These are phyloP conservation scores for Rhagophthalmus giganteus DNA, from an alignment of 2,888 invertebrate species.

Conservation along the genomic window DNA sequence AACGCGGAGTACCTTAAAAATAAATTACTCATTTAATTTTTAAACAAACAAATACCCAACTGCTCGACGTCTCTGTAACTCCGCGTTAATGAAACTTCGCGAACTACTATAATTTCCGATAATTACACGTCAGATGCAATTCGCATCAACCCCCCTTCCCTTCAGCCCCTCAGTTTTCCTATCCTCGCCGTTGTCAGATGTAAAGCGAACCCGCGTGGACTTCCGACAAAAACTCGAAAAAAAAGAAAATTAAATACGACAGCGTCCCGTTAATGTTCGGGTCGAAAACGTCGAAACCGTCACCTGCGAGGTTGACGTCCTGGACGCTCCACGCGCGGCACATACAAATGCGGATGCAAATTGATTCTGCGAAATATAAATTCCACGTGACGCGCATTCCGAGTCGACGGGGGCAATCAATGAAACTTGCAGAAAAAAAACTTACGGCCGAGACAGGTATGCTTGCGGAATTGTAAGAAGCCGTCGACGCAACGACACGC, in stretches of 20 bases:
- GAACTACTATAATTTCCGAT: too few relatives aligned
- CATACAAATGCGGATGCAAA: constrained; percentile 12
- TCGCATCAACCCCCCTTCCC: too few relatives aligned
- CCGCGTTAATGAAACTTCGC: too few relatives aligned
- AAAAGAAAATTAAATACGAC: background rate
- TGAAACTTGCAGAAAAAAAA: constrained; percentile 43
- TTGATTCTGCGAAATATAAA: constrained; percentile 5
- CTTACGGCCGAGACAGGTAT: constrained; percentile 91
- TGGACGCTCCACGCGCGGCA: constrained; percentile 4
- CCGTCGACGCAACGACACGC: constrained; percentile 83
- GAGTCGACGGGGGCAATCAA: constrained; percentile 8
- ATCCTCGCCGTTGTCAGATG: too few relatives aligned
- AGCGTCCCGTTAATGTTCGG: background rate
- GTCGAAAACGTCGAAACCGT: background rate
- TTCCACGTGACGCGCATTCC: constrained; percentile 15
- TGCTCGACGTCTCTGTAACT: too few relatives aligned
- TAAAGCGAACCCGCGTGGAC: too few relatives aligned
- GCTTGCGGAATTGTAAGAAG: constrained; percentile 83
- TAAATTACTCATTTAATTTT: too few relatives aligned
- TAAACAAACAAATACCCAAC: too few relatives aligned
- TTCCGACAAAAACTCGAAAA: too few relatives aligned
- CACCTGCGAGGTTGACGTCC: constrained; percentile 11
- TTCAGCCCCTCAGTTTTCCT: too few relatives aligned
- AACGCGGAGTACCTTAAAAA: too few relatives aligned
- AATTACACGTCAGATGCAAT: too few relatives aligned